Evolutionary conservation across 2,888 invertebrate genomes (phyloP).

Genomic region (Acronicta leporina): DNA sequence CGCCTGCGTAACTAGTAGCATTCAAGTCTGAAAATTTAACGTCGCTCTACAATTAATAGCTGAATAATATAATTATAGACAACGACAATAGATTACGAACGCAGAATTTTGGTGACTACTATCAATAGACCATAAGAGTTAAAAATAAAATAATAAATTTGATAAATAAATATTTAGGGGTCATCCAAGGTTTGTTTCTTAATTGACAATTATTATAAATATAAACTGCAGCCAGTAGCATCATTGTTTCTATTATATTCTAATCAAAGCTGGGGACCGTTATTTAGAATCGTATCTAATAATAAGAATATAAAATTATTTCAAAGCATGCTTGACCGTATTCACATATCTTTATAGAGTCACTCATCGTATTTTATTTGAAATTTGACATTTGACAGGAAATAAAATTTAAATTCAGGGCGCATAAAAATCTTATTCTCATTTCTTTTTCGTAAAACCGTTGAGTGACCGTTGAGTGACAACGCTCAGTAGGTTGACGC

Average conservation of each 20-base stretch:
- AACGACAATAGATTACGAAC: constrained; percentile 38
- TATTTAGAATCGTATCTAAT: constrained; percentile 25
- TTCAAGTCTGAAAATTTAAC: constrained; percentile 72
- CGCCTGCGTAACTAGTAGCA: constrained; percentile 79
- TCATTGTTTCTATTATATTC: constrained; percentile 45
- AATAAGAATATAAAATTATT: constrained; percentile 26
- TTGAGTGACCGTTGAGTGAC: constrained; percentile 86
- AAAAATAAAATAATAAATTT: constrained; percentile 63
- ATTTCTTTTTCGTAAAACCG: constrained; percentile 72
- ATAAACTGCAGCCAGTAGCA: constrained; percentile 21
- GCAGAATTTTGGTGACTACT: constrained; percentile 8
- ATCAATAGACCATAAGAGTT: constrained; percentile 30
- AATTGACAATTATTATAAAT: constrained; percentile 31
- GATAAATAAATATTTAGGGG: no score
- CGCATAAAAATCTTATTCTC: constrained; percentile 65
- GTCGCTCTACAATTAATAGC: constrained; percentile 63
- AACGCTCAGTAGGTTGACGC: constrained; percentile 72
- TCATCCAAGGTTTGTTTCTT: constrained; percentile 11
- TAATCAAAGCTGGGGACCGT: constrained; percentile 37
- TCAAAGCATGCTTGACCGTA: constrained; percentile 31
- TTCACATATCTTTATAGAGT: constrained; percentile 30
- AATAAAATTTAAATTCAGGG: constrained; percentile 72
- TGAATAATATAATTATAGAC: constrained; percentile 63
- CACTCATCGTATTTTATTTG: constrained; percentile 47
- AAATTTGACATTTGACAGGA: constrained; percentile 73